Percentiles rank a stretch among this genome's conserved stretches.
Evolutionary conservation across 2,113 vertebrate species (phyloP).

Genomic region (Gnathonemus longibarbis): DNA sequence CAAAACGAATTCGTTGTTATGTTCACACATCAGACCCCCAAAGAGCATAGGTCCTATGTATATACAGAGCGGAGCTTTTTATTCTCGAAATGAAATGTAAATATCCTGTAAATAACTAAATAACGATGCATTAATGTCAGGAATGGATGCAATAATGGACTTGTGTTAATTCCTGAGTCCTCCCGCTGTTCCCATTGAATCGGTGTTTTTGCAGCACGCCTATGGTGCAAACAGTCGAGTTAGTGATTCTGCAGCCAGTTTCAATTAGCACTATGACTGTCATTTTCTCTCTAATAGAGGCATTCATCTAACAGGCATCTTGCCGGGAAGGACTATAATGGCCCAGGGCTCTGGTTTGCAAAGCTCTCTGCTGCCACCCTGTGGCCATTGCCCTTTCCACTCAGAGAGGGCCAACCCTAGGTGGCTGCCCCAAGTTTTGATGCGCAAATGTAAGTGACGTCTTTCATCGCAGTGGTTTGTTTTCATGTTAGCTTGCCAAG

Average conservation of each 20-base stretch:
- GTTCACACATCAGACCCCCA: not conserved
- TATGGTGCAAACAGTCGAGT: not conserved
- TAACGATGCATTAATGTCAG: not conserved
- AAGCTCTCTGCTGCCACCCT: constrained; percentile 12
- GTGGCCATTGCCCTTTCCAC: not conserved
- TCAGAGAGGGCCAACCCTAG: not conserved
- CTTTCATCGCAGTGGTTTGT: not conserved
- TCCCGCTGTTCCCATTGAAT: not conserved
- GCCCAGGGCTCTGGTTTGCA: not conserved
- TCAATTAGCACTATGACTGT: not conserved
- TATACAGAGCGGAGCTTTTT: not conserved
- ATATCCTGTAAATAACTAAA: not conserved
- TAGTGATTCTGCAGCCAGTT: not conserved
- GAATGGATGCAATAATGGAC: not conserved
- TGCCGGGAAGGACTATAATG: not conserved
- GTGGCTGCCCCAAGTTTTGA: not conserved
- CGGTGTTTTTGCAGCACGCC: not conserved
- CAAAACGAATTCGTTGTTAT: not conserved
- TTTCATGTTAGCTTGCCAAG: not conserved
- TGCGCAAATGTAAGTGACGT: not conserved
- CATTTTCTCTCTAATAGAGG: constrained; percentile 6
- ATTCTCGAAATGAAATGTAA: not conserved
- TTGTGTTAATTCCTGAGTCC: not conserved
- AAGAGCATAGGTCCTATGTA: not conserved
- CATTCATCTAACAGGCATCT: not conserved